Base-by-base conservation (phyloP, 2,797 vertebrate species). In the Melanotaenia nigrans region DNA sequence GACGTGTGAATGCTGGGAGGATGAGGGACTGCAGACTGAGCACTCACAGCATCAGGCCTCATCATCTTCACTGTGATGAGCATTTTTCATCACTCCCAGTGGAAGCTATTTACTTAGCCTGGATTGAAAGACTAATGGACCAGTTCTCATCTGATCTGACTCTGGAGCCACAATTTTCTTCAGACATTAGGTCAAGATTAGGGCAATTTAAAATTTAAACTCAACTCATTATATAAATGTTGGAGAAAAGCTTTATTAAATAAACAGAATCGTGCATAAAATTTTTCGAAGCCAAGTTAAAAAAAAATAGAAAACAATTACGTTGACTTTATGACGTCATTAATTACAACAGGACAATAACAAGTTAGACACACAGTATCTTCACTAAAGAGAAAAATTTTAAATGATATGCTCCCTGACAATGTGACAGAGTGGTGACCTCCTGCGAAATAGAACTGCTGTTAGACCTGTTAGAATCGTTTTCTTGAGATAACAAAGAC, bases 51-150 rank as follows among this genome's bases (percentile, higher is more conserved):
- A 86, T 84, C 65, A 40, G 78, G 69, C 77, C 83, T 81, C 85
- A 85, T 88, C 89, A 82, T 81, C 85, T 89, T 81, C 89, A 88
- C 88, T 59, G 69, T 88, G 89, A 90, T 85, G 90, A 91, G 88
- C 87, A 85, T 71, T 83, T 87, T 71, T 77, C 83, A 82, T 84
- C 80, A 71, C 77, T 90, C 87, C 87, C 88, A 71, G 61, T 40
- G 85, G 89, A 84, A 77, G 70, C 64, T 63, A 71, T 89, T 87
- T 86, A 84, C 81, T 89, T 75, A 81, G 78, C n/a, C 47, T 25
- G 65, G 24, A 73, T 82, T 64, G 59, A 79, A 77, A 75, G 77
- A 73, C 85, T 85, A 86, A 85, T 81, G 58, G 82, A 77, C 65
- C 47, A 14, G 55, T 32, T 57, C 67, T 73, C n/a, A 12, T 45